A percentile compares a stretch with the other conserved stretches of the same genome.
Conservation (phyloP, 2,113 vertebrate genomes). For the Dasyprocta punctata region DNA sequence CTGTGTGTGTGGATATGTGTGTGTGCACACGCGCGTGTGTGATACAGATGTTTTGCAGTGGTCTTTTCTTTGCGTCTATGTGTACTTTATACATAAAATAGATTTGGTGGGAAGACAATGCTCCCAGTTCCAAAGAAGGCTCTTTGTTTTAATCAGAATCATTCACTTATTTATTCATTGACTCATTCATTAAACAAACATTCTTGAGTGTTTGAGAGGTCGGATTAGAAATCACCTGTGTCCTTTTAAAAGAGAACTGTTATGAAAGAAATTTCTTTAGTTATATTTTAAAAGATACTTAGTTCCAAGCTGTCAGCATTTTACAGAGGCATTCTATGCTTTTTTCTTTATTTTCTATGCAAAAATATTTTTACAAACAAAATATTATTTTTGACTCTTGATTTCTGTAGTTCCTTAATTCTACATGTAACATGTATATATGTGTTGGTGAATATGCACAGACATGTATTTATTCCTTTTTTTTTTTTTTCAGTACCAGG, state of each 20-base stretch:
- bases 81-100: conserved; percentile 20
- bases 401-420: neutral
- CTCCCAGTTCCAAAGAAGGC: neutral
- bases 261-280: conserved; percentile 2
- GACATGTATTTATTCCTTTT: neutral
- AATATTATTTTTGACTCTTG: neutral
- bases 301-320: neutral
- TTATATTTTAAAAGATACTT: neutral
- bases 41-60: neutral
- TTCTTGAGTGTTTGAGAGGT: neutral
- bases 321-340: neutral
- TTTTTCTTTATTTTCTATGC: neutral
- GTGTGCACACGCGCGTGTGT: no score
- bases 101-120: neutral
- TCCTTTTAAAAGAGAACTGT: neutral
- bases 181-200: neutral
- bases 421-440: neutral
- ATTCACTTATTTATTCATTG: neutral
- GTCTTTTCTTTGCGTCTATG: neutral
- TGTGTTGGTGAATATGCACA: neutral
- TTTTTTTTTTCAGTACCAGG: no score
- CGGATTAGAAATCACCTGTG: neutral
- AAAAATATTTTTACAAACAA: neutral
- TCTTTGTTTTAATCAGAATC: neutral
- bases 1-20: neutral